These are phyloP conservation scores for Sapayoa aenigma DNA, from an alignment of 2,113 vertebrate species.

Conservation along the genomic window DNA sequence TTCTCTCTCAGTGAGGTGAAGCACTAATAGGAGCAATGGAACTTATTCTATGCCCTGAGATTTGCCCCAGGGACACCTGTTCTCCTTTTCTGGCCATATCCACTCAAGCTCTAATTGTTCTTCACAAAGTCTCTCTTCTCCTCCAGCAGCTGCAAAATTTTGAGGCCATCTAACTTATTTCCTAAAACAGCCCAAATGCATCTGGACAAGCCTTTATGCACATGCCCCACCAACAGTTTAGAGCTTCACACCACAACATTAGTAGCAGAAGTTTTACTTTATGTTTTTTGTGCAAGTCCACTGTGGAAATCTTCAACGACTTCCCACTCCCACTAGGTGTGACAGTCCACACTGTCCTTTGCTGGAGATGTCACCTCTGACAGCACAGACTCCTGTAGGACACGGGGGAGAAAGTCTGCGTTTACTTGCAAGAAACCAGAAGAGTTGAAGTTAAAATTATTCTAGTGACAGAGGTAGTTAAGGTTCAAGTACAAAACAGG, in stretches of 20 bases:
- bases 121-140: not conserved
- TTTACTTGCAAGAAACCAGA: not conserved
- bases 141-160: not conserved
- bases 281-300: not conserved
- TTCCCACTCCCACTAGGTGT: not conserved
- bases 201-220: not conserved
- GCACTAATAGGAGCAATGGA: rapidly evolving
- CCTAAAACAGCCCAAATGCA: not conserved
- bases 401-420: not conserved
- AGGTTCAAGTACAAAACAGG: not conserved
- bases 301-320: not conserved
- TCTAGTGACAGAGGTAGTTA: not conserved
- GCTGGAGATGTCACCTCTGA: not conserved
- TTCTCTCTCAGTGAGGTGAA: not conserved
- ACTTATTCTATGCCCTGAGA: not conserved
- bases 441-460: not conserved
- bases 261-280: not conserved
- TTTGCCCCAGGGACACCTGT: not conserved
- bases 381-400: not conserved
- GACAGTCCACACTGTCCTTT: not conserved
- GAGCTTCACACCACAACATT: not conserved
- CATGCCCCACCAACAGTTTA: not conserved
- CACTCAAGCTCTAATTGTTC: not conserved
- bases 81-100: not conserved
- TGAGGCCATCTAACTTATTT: not conserved